phyloP scores from a whole-genome alignment of 2,113 vertebrate genomes.

The Anoura caudifer region DNA sequence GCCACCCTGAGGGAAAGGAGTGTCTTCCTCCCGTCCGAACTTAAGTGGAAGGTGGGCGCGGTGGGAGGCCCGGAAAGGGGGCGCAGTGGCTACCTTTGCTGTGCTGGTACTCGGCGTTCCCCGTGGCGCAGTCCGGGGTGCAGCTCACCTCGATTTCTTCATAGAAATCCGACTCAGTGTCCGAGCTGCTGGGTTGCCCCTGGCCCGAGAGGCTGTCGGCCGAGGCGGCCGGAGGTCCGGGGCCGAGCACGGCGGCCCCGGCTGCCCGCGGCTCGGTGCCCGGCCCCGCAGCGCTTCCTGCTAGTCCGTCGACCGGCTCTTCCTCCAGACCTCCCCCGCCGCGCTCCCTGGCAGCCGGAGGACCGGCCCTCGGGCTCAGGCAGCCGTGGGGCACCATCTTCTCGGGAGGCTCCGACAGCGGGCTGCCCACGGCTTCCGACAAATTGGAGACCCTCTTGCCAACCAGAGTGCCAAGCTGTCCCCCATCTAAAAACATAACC shows the following conservation, averaged over 20 bases:
- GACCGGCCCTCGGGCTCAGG: constrained; percentile 86
- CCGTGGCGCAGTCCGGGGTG: constrained; percentile 91
- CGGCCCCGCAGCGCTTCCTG: constrained; percentile 83
- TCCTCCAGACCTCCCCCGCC: constrained; percentile 73
- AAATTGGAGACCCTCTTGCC: constrained; percentile 88
- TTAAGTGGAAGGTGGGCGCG: constrained; percentile 53
- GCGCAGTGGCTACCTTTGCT: constrained; percentile 89
- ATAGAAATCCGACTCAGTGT: constrained; percentile 99
- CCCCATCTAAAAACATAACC: constrained; percentile 92
- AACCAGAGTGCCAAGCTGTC: constrained; percentile 85
- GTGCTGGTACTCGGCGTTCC: constrained; percentile 92
- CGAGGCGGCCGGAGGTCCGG: constrained; percentile 79
- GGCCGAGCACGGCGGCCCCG: constrained; percentile 80
- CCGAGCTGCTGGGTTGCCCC: constrained; percentile 94
- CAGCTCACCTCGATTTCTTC: constrained; percentile 99
- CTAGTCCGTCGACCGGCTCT: constrained; percentile 82
- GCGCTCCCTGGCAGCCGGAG: constrained; percentile 84
- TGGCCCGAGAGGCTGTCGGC: constrained; percentile 83
- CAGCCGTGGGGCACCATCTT: constrained; percentile 88
- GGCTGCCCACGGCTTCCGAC: constrained; percentile 86
- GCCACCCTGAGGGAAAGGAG: constrained; percentile 7
- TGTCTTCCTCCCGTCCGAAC: constrained; percentile 40
- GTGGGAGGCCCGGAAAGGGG: constrained; percentile 35
- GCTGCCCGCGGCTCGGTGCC: constrained; percentile 83
- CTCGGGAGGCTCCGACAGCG: constrained; percentile 85